A percentile compares a stretch with the other conserved stretches of the same genome.
Conservation (phyloP, 2,113 vertebrate species). For the Equus quagga region DNA sequence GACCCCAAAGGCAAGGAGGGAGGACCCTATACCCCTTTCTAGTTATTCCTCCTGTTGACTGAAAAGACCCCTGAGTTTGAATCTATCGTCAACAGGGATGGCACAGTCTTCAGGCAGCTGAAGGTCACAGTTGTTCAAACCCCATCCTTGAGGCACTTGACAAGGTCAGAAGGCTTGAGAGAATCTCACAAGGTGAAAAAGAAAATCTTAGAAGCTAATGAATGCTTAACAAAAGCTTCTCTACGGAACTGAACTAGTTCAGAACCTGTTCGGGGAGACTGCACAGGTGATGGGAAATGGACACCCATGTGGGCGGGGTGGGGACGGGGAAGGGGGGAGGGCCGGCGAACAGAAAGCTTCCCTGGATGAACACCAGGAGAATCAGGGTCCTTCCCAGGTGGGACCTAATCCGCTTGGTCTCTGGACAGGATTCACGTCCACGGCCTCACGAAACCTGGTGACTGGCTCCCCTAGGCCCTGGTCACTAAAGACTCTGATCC, state of each 20-base stretch:
- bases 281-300: neutral
- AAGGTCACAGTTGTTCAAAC: conserved; percentile 36
- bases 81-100: conserved; percentile 2
- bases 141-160: neutral
- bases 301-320: neutral
- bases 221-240: conserved; percentile 52
- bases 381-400: neutral
- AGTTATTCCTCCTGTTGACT: neutral
- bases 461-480: neutral
- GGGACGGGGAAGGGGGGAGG: fast-evolving
- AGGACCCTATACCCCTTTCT: neutral
- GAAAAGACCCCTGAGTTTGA: conserved; percentile 30
- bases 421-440: neutral
- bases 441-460: neutral
- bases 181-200: conserved; percentile 15
- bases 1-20: neutral
- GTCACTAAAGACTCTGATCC: neutral
- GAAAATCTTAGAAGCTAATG: neutral
- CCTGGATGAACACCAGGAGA: neutral
- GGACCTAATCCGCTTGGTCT: neutral
- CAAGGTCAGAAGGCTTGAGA: neutral
- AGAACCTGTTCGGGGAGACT: neutral
- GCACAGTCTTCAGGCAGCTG: neutral
- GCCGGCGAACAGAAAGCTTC: neutral
- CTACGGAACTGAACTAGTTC: conserved; percentile 19